Conservation (phyloP, 1,140 invertebrate species). For the Vanessa atalanta region DNA sequence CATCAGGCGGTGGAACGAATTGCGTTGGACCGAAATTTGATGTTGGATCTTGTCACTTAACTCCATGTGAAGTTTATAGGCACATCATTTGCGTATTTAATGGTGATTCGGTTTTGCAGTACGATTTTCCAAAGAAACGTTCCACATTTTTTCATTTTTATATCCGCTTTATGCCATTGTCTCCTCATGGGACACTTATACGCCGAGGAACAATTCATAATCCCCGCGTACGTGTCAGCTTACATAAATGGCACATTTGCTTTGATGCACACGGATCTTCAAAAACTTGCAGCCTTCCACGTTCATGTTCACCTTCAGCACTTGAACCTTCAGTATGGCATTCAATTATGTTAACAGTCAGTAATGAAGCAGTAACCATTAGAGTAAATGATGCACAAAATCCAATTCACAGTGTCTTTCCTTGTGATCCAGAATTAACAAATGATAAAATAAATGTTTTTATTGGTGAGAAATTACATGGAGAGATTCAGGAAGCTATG, state of each 20-base stretch:
- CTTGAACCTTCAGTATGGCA: conserved; percentile 64
- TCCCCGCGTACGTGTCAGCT: conserved; percentile 54
- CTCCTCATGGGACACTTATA: conserved; percentile 62
- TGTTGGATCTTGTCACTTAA: conserved; percentile 60
- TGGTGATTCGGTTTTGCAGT: conserved; percentile 64
- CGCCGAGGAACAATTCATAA: conserved; percentile 51
- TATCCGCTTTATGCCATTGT: conserved; percentile 66
- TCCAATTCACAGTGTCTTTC: conserved; percentile 51
- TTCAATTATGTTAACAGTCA: conserved; percentile 58
- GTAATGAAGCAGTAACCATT: conserved; percentile 55
- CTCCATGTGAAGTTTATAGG: conserved; percentile 60
- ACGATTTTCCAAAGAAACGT: conserved; percentile 57
- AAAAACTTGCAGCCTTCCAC: conserved; percentile 52
- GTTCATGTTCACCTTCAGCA: conserved; percentile 52
- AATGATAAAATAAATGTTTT: conserved; percentile 56
- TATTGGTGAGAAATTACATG: conserved; percentile 65
- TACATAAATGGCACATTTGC: conserved; percentile 71
- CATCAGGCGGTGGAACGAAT: conserved; percentile 50
- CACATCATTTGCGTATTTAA: conserved; percentile 62
- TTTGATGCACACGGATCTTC: conserved; percentile 59
- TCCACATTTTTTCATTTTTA: conserved; percentile 68
- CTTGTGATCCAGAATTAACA: conserved; percentile 63
- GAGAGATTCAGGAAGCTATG: conserved; percentile 67
- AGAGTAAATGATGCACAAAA: conserved; percentile 58
- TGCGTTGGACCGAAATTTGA: conserved; percentile 64